Base-by-base conservation (phyloP, 2,888 invertebrate genomes). In the Drosophila aldrichi region DNA sequence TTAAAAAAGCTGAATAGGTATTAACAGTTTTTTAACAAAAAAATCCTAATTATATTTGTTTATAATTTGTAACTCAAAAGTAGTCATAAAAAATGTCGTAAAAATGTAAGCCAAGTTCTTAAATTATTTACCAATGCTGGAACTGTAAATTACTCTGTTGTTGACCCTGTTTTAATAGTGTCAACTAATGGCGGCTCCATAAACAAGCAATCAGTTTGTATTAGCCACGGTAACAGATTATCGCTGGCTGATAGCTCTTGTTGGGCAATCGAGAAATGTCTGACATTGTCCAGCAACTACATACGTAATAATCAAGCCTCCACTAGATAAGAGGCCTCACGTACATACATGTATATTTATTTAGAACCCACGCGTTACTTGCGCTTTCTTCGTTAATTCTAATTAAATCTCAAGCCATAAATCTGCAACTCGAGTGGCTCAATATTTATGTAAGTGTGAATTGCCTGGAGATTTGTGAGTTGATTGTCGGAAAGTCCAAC, bases 401-500 rank as follows among this genome's bases (percentile, higher is more conserved):
- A 41, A 49, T 64, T 40, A 10, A 64, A 61, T 51, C 55, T 29
- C 5, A 7, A n/a, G 41, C 46, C 49, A 70, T 78, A 78, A 79
- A 79, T 78, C 78, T 41, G 60, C 29, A n/a, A 12, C 34, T 64
- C 18, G 59, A 73, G 76, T 78, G 64, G 54, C 25, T 14, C 58
- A 46, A 74, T 69, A 78, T 57, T 60, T 62, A 29, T 32, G 48
- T 32, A 48, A 48, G 32, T 10, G n/a, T 12, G 29, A 48, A 56
- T 22, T 62, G 25, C 16, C 20, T 14, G 44, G 5, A 57, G 66
- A 58, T 70, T 43, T 52, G 49, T 38, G 34, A 6, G 25, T 25
- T 25, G 25, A 46, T 44, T 32, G 14, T 34, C 10, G 25, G 18
- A 49, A 52, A 22, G 40, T 58, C n/a, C 43, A n/a, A 46, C n/a